These are phyloP conservation scores for Trisateles emortualis DNA, from an alignment of 2,888 invertebrate genomes.

Conservation along the genomic window DNA sequence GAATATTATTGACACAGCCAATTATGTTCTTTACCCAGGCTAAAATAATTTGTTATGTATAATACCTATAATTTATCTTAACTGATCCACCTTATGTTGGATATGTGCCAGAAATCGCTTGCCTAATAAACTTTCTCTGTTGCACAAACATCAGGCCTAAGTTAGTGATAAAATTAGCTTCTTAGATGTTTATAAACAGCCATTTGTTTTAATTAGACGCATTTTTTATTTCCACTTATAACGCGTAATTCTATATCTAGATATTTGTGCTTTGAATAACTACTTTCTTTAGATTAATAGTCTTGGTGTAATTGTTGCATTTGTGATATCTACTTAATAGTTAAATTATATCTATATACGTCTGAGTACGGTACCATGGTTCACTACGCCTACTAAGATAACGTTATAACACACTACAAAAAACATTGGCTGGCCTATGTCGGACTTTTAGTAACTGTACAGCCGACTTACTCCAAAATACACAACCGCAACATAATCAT, in stretches of 20 bases:
- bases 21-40: too few species aligned
- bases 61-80: too few species aligned
- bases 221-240: not conserved
- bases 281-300: not conserved
- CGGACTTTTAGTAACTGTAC: slow-evolving; percentile 40
- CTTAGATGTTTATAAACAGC: slow-evolving; percentile 9
- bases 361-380: not conserved
- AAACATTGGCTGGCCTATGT: slow-evolving; percentile 12
- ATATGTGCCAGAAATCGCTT: slow-evolving; percentile 41
- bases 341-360: too few species aligned
- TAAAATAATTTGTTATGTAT: too few species aligned
- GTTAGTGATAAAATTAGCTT: slow-evolving; percentile 27
- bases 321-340: too few species aligned
- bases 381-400: not conserved
- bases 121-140: slow-evolving; percentile 44
- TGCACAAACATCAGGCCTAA: slow-evolving; percentile 31
- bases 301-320: too few species aligned
- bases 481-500: slow-evolving; percentile 55
- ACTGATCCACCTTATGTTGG: slow-evolving; percentile 20
- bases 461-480: slow-evolving; percentile 42
- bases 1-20: slow-evolving; percentile 37
- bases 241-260: not conserved
- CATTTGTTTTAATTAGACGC: slow-evolving; percentile 8
- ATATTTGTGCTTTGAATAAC: not conserved
- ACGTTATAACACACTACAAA: slow-evolving; percentile 11